phyloP scores from a whole-genome alignment of 2,113 vertebrate species.

The Muntiacus reevesi region DNA sequence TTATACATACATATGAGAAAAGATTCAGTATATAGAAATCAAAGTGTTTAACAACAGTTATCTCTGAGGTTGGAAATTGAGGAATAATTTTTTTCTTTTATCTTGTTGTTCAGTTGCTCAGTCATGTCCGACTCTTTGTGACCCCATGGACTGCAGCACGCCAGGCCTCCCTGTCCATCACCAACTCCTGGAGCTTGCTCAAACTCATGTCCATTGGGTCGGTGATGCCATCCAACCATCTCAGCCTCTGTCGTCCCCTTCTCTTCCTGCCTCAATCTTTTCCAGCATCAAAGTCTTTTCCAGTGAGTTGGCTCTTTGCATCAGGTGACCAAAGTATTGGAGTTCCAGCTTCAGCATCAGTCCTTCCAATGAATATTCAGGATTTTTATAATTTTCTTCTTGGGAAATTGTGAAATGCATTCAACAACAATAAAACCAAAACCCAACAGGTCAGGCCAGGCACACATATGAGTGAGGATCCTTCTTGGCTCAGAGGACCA shows the following conservation, averaged over 20 bases:
- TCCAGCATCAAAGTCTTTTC: not conserved
- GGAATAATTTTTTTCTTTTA: not conserved
- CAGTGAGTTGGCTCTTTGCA: not conserved
- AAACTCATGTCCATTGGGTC: not conserved
- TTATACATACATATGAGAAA: not conserved
- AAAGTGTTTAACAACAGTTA: not conserved
- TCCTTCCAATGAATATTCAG: not conserved
- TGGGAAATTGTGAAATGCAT: not conserved
- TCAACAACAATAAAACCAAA: not conserved
- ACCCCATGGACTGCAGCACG: fast-evolving
- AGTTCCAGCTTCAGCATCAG: not conserved
- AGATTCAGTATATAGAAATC: not conserved
- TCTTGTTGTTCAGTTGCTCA: not conserved
- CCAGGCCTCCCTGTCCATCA: not conserved
- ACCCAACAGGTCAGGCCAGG: too few species aligned
- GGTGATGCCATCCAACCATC: not conserved
- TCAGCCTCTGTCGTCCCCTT: not conserved
- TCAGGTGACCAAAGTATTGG: not conserved
- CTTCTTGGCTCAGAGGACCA: not conserved
- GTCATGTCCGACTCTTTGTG: not conserved
- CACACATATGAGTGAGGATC: not conserved
- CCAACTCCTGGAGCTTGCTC: not conserved
- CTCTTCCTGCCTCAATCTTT: not conserved
- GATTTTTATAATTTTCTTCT: not conserved
- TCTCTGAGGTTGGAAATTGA: not conserved